Conservation (phyloP, 2,113 vertebrate genomes). For the Castor canadensis region DNA sequence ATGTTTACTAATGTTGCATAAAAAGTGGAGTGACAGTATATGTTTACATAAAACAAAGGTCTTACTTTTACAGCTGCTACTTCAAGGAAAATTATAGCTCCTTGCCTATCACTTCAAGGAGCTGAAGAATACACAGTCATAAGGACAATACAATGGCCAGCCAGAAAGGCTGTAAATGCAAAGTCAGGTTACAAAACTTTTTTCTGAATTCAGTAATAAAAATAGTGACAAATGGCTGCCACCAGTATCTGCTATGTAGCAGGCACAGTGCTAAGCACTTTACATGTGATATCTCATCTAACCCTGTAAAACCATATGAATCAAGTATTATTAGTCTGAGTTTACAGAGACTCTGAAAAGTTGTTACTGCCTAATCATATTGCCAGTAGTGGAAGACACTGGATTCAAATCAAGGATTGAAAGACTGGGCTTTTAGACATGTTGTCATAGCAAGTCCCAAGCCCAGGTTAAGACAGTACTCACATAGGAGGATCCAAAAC, state of each 20-base stretch:
- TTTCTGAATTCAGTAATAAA: slow-evolving; percentile 38
- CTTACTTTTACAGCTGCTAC: background rate
- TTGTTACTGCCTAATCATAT: background rate
- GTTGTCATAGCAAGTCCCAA: background rate
- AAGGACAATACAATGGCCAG: background rate
- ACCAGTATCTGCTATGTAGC: background rate
- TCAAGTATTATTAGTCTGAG: background rate
- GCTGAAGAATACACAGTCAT: background rate
- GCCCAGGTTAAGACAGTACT: background rate
- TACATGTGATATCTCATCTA: background rate
- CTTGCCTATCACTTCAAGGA: background rate
- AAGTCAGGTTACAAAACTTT: background rate
- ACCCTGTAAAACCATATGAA: background rate
- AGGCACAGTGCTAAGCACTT: background rate
- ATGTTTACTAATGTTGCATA: background rate
- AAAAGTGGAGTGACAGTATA: background rate
- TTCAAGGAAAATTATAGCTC: background rate
- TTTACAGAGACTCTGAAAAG: slow-evolving; percentile 4
- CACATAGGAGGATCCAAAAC: background rate
- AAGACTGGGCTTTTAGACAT: background rate
- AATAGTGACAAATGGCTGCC: slow-evolving; percentile 4
- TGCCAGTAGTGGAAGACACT: background rate
- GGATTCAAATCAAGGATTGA: background rate
- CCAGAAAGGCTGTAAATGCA: background rate
- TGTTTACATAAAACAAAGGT: background rate